phyloP scores from a whole-genome alignment of 2,113 vertebrate species.

The Picathartes gymnocephalus region DNA sequence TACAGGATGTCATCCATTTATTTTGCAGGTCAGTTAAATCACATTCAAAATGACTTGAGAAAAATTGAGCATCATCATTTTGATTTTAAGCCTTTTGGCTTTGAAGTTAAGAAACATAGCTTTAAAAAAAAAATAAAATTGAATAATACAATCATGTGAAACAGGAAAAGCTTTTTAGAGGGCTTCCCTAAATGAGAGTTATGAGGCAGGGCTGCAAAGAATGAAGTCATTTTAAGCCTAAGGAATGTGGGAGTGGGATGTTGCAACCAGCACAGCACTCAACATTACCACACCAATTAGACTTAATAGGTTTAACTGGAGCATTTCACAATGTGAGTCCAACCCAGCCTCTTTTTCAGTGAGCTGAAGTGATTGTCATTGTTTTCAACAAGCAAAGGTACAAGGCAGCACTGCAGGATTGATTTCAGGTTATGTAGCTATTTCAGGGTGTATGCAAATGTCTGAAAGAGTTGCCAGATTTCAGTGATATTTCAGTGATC shows the following conservation, averaged over 20 bases:
- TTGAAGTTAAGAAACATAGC: background rate
- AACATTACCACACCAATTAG: background rate
- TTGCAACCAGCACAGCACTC: background rate
- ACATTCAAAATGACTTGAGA: accelerated
- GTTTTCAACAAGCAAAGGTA: background rate
- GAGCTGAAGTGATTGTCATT: background rate
- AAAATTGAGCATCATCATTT: background rate
- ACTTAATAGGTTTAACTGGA: background rate
- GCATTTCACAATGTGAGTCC: background rate
- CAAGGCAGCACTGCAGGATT: background rate
- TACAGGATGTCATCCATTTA: background rate
- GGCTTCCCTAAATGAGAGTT: background rate
- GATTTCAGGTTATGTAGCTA: background rate
- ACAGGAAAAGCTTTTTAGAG: background rate
- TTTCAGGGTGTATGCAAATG: background rate
- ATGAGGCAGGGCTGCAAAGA: background rate
- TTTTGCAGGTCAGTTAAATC: background rate
- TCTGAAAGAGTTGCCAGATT: background rate
- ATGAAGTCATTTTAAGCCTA: background rate
- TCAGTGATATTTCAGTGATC: background rate
- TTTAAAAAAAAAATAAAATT: background rate
- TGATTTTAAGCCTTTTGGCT: background rate
- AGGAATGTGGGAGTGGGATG: slow-evolving; percentile 7
- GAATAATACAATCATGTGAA: background rate
- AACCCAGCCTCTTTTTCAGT: background rate